A percentile compares a stretch with the other conserved stretches of the same genome.
These are phyloP conservation scores for Proctacanthus coquilletti DNA, from an alignment of 1,140 invertebrate genomes.

Conservation along the genomic window DNA sequence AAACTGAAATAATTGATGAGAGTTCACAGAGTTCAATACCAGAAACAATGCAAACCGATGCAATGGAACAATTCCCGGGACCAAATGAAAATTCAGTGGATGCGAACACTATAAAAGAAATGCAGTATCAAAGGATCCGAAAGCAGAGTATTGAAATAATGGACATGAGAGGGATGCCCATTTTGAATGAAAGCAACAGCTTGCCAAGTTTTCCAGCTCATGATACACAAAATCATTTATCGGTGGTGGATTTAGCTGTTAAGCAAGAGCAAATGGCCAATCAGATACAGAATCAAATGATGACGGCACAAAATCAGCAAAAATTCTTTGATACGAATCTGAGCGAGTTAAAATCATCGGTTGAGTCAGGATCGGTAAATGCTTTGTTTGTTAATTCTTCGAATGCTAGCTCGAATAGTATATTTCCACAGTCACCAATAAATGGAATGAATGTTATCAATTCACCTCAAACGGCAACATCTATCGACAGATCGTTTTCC, in stretches of 20 bases:
- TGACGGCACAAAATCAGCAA: background rate
- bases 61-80: background rate
- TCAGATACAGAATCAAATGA: slow-evolving; percentile 7
- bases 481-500: slow-evolving; percentile 19
- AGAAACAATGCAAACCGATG: background rate
- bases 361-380: slow-evolving; percentile 1
- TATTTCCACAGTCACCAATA: background rate
- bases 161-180: slow-evolving; percentile 7
- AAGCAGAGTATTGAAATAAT: slow-evolving; percentile 26
- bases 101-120: slow-evolving; percentile 15
- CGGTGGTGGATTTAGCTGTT: slow-evolving; percentile 36
- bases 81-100: slow-evolving; percentile 12
- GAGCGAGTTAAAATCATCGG: slow-evolving; percentile 13
- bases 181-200: slow-evolving; percentile 11
- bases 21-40: slow-evolving; percentile 43
- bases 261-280: slow-evolving; percentile 33
- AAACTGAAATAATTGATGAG: slow-evolving; percentile 55
- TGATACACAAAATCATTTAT: slow-evolving; percentile 7
- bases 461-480: slow-evolving; percentile 10
- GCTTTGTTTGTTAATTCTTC: background rate
- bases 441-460: background rate
- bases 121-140: slow-evolving; percentile 18
- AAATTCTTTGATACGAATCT: slow-evolving; percentile 25
- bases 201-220: slow-evolving; percentile 17
- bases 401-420: background rate